phyloP scores from a whole-genome alignment of 2,797 vertebrate genomes.

The Melanotaenia trifasciata region DNA sequence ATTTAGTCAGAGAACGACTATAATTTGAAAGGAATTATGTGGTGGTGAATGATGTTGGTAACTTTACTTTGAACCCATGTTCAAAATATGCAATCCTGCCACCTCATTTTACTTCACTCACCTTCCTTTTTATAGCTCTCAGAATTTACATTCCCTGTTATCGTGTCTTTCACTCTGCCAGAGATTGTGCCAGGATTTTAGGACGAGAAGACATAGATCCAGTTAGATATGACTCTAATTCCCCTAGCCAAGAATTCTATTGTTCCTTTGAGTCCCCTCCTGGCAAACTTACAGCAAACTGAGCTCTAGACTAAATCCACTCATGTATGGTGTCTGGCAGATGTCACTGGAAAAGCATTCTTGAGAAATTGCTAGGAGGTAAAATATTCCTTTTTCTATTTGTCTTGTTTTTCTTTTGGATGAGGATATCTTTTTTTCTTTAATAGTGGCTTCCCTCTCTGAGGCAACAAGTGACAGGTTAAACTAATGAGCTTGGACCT shows the following conservation, averaged over 20 bases:
- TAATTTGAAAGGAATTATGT: constrained; percentile 61
- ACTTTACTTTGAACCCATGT: constrained; percentile 35
- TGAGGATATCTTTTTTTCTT: constrained; percentile 13
- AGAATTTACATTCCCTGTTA: constrained; percentile 43
- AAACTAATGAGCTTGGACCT: constrained; percentile 75
- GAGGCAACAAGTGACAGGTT: constrained; percentile 68
- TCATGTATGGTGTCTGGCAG: constrained; percentile 51
- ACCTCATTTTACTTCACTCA: not conserved
- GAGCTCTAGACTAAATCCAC: constrained; percentile 55
- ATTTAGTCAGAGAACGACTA: constrained; percentile 53
- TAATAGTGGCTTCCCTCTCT: constrained; percentile 31
- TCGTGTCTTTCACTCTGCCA: constrained; percentile 33
- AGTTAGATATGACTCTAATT: constrained; percentile 64
- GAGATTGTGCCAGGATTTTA: constrained; percentile 50
- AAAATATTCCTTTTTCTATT: constrained; percentile 1
- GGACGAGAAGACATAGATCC: constrained; percentile 60
- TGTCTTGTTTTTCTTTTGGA: constrained; percentile 14
- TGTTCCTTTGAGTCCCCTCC: constrained; percentile 56
- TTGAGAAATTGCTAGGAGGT: constrained; percentile 7
- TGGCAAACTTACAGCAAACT: constrained; percentile 54
- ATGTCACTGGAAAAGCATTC: constrained; percentile 41
- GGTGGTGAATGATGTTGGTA: constrained; percentile 43
- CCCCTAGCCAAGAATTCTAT: constrained; percentile 53
- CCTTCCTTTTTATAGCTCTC: constrained; percentile 14
- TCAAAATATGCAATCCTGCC: constrained; percentile 15